These are phyloP conservation scores for Maccullochella peelii DNA, from an alignment of 2,113 vertebrate species.

Conservation along the genomic window DNA sequence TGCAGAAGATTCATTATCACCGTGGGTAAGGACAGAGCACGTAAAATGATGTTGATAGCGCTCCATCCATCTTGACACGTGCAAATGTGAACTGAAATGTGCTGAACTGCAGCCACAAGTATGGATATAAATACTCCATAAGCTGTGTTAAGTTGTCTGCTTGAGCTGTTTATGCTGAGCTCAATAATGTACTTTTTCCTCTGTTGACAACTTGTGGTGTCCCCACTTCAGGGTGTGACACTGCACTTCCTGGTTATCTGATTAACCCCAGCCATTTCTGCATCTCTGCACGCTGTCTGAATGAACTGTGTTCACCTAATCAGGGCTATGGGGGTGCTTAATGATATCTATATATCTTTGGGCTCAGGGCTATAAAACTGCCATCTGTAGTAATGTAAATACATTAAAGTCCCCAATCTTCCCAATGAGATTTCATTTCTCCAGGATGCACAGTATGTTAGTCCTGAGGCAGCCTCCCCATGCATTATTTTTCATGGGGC, in stretches of 20 bases:
- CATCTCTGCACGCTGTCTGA: slow-evolving; percentile 30
- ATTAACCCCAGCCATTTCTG: slow-evolving; percentile 27
- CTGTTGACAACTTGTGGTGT: slow-evolving; percentile 42
- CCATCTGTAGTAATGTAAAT: slow-evolving; percentile 50
- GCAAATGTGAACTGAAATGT: slow-evolving; percentile 23
- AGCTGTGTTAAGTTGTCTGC: slow-evolving; percentile 32
- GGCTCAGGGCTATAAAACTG: slow-evolving; percentile 48
- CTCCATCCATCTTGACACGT: slow-evolving; percentile 61
- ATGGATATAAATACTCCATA: slow-evolving; percentile 46
- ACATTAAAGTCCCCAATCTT: slow-evolving; percentile 46
- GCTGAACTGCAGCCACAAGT: slow-evolving; percentile 43
- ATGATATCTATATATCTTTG: slow-evolving; percentile 54
- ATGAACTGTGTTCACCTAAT: slow-evolving; percentile 51
- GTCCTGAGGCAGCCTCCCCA: slow-evolving; percentile 12
- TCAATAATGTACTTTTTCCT: slow-evolving; percentile 38
- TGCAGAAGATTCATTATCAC: slow-evolving; percentile 66
- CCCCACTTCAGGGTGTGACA: slow-evolving; percentile 15
- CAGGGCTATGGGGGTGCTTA: slow-evolving; percentile 33
- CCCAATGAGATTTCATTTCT: slow-evolving; percentile 41
- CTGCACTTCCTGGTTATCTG: slow-evolving; percentile 34
- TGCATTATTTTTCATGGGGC: slow-evolving; percentile 55
- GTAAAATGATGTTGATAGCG: slow-evolving; percentile 59
- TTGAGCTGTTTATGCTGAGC: slow-evolving; percentile 53
- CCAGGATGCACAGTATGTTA: slow-evolving; percentile 38
- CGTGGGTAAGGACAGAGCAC: slow-evolving; percentile 45